Evolutionary conservation across 2,888 invertebrate genomes (phyloP).

Genomic region (Acleris laterana): DNA sequence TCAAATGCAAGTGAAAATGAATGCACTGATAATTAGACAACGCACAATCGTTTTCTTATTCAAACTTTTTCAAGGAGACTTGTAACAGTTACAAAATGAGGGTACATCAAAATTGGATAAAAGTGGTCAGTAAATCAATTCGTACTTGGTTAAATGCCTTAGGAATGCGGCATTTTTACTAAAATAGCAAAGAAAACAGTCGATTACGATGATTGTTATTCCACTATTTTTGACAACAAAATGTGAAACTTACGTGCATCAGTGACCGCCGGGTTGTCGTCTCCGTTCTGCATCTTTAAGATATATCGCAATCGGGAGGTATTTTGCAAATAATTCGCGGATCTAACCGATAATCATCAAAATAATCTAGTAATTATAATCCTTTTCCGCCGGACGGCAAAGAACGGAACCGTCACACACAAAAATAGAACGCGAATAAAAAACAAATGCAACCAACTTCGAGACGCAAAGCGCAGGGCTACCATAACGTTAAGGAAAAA

Average conservation of each 20-base stretch:
- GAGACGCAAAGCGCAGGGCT: constrained; percentile 48
- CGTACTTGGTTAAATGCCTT: constrained; percentile 40
- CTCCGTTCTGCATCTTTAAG: constrained; percentile 80
- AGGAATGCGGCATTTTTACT: constrained; percentile 46
- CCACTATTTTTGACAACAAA: constrained; percentile 67
- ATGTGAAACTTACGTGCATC: constrained; percentile 72
- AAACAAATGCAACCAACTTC: constrained; percentile 76
- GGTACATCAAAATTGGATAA: constrained; percentile 66
- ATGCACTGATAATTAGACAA: constrained; percentile 34
- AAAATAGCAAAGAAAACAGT: constrained; percentile 63
- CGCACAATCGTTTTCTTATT: constrained; percentile 28
- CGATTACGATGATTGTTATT: constrained; percentile 61
- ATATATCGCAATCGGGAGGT: constrained; percentile 70
- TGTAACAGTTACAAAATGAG: constrained; percentile 49
- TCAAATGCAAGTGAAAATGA: constrained; percentile 61
- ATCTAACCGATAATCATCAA: constrained; percentile 71
- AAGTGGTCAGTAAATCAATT: constrained; percentile 37
- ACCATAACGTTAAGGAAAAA: constrained; percentile 41
- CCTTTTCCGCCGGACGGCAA: constrained; percentile 71
- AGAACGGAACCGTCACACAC: constrained; percentile 83
- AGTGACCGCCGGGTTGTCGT: constrained; percentile 65
- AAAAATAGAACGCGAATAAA: constrained; percentile 84
- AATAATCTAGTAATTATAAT: constrained; percentile 70
- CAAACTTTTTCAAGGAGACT: constrained; percentile 25
- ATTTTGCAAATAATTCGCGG: constrained; percentile 57